Evolutionary conservation across 1,140 invertebrate species (phyloP).

Genomic region (Belonocnema kinseyi): DNA sequence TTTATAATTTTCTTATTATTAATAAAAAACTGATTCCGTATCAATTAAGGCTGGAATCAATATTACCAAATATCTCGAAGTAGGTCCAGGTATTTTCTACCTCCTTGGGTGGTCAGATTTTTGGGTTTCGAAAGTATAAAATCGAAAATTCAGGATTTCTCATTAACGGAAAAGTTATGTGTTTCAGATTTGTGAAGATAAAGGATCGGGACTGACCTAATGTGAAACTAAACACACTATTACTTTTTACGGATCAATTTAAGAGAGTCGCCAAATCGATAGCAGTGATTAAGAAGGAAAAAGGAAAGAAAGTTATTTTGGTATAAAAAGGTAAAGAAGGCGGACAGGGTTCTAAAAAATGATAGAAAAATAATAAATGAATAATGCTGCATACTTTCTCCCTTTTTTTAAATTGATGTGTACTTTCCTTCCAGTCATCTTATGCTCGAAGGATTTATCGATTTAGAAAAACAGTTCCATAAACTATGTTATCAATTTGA

Average conservation of each 20-base stretch:
- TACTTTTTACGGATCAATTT: conserved; percentile 18
- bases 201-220: not conserved
- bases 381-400: not conserved
- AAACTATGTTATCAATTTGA: too few relatives aligned
- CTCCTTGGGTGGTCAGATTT: not conserved
- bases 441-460: too few relatives aligned
- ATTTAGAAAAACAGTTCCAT: too few relatives aligned
- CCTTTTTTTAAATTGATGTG: not conserved
- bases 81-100: not conserved
- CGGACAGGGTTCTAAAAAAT: conserved; percentile 15
- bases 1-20: not conserved
- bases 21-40: not conserved
- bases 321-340: conserved; percentile 2
- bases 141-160: not conserved
- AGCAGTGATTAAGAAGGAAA: conserved; percentile 17
- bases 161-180: not conserved
- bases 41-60: not conserved
- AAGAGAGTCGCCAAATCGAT: conserved; percentile 6
- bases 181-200: not conserved
- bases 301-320: conserved; percentile 3
- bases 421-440: too few relatives aligned
- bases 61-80: not conserved
- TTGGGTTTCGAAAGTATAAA: not conserved
- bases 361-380: conserved; percentile 12
- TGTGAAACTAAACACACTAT: not conserved